Evolutionary conservation across 2,113 vertebrate genomes (phyloP).

Genomic region (Leptosomus discolor): DNA sequence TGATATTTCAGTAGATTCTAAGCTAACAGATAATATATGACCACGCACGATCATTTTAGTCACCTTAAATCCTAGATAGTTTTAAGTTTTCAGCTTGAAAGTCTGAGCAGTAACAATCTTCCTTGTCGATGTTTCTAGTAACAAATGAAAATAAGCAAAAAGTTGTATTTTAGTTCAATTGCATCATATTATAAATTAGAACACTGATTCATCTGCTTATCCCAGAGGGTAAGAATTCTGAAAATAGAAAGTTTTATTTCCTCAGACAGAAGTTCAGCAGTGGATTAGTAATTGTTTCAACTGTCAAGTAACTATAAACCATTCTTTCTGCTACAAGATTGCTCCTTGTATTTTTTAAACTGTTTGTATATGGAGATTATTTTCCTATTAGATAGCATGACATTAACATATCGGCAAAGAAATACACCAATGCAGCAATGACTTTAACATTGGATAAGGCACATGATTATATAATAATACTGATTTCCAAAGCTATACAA

Average conservation of each 20-base stretch:
- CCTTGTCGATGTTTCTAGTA: not conserved
- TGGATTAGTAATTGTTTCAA: not conserved
- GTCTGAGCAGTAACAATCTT: not conserved
- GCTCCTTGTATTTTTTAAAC: not conserved
- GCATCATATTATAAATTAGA: not conserved
- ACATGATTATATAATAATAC: not conserved
- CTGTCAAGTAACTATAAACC: not conserved
- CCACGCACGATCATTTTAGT: not conserved
- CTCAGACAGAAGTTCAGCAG: not conserved
- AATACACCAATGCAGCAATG: not conserved
- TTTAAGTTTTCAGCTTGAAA: not conserved
- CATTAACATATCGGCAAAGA: not conserved
- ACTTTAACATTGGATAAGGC: not conserved
- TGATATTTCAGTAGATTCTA: not conserved
- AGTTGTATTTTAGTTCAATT: not conserved
- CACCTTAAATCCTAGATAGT: not conserved
- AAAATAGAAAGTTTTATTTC: not conserved
- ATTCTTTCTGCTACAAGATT: not conserved
- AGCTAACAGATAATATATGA: not conserved
- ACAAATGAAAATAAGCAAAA: not conserved
- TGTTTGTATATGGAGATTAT: not conserved
- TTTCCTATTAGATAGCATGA: not conserved
- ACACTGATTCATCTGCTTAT: not conserved
- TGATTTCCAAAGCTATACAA: not conserved
- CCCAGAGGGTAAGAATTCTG: not conserved